Evolutionary conservation across 2,113 vertebrate genomes (phyloP).

Genomic region (Pyrgilauda ruficollis): DNA sequence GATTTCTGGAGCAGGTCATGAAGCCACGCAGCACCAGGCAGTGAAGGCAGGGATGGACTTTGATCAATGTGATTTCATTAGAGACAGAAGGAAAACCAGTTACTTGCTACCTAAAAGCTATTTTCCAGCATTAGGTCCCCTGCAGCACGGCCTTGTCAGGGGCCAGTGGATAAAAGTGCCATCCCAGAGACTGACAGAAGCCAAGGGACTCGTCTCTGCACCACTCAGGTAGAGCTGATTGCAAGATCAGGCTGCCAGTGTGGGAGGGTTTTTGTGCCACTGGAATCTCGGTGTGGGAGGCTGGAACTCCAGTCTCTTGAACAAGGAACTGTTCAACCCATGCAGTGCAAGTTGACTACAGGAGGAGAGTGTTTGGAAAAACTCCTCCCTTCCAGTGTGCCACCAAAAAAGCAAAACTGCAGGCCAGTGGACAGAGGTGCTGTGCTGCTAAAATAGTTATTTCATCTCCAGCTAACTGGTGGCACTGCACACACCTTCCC

Average conservation of each 20-base stretch:
- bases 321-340: neutral
- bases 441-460: neutral
- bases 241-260: neutral
- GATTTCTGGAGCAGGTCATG: constrained; percentile 8
- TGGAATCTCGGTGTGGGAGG: neutral
- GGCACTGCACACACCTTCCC: neutral
- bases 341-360: neutral
- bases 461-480: neutral
- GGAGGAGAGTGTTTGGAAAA: neutral
- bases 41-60: neutral
- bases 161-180: neutral
- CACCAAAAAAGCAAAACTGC: neutral
- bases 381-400: neutral
- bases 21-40: neutral
- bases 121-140: neutral
- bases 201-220: neutral
- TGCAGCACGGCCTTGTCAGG: neutral
- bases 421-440: neutral
- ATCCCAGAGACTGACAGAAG: neutral
- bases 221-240: neutral
- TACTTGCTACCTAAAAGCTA: neutral
- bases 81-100: neutral
- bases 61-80: fast-evolving
- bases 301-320: neutral
- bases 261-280: neutral